Base-by-base conservation (phyloP, 2,113 vertebrate genomes). In the Chamaetylas fuelleborni region DNA sequence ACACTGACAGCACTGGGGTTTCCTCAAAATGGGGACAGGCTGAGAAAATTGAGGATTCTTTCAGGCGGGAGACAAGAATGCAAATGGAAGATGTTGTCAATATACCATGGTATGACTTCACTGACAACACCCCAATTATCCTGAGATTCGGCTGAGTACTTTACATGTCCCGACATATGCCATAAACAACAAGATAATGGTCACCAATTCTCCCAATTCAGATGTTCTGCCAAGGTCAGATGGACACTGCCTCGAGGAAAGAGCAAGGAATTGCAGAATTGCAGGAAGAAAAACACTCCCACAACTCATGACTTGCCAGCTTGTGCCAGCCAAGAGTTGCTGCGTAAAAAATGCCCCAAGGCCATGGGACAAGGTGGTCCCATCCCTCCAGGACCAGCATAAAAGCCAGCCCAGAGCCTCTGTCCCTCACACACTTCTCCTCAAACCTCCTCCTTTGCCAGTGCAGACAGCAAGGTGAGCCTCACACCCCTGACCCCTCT, bases 281-380 rank as follows among this genome's bases (percentile, higher is more conserved):
- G 3, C 11, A 45, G 2, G 5, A 36, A 36, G 4, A 14, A 57
- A 57, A 45, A 22, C 14, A 45, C 33, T 17, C 25, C 6, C 6
- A 51, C 8, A 29, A 2, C 3, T 28, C 25, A 57, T 16, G 71
- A 73, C 19, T 26, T 4, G 4, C 5, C 3, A 22, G 3, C 3
- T 4, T 22, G 7, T 10, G 31, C 3, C 3, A 34, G 1, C 0
- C 16, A 42, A 42, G 17, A 56, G 9, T 2, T 72, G 12, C 22
- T 8, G 38, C 18, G 5, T n/a, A 0, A 1, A 25, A 42, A 72
- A 54, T n/a, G 23, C 29, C 70, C 51, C 51, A n/a, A 43, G 33
- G 53, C 8, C 24, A 57, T n/a, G 40, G 24, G 7, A 3, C 31
- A 57, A 34, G 2, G 6, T 12, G 4, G 40, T 22, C 53, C 71